Percentiles rank a stretch among this genome's conserved stretches.
Evolutionary conservation across 2,113 vertebrate genomes (phyloP).

Genomic region (Chaenocephalus aceratus): DNA sequence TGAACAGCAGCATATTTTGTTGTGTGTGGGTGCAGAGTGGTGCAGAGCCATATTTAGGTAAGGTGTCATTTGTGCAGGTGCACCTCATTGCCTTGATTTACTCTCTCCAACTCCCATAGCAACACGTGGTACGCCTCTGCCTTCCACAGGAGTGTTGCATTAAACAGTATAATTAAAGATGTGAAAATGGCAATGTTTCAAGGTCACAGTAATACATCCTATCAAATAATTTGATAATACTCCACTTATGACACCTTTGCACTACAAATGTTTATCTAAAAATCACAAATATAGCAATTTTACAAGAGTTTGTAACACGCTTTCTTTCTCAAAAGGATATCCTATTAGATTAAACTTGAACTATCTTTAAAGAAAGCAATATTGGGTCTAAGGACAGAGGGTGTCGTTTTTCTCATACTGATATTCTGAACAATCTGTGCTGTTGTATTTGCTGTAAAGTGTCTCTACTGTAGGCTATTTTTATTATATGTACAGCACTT

Average conservation of each 20-base stretch:
- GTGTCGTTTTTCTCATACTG: too few relatives aligned
- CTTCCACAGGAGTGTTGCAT: background rate
- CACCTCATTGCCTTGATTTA: constrained; percentile 11
- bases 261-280: background rate
- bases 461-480: too few relatives aligned
- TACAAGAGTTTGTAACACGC: background rate
- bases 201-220: background rate
- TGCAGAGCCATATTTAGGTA: constrained; percentile 1
- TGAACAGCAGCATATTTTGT: background rate
- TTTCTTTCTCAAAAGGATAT: background rate
- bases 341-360: background rate
- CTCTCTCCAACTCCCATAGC: constrained; percentile 10
- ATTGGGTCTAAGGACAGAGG: too few relatives aligned
- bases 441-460: too few relatives aligned
- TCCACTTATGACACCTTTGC: background rate
- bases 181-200: background rate
- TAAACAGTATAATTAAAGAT: constrained; percentile 21
- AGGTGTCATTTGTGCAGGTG: constrained; percentile 53
- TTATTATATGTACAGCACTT: too few relatives aligned
- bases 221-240: background rate
- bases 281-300: background rate
- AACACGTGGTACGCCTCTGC: background rate
- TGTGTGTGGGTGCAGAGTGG: background rate
- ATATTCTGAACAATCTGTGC: too few relatives aligned
- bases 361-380: background rate